Base-by-base conservation (phyloP, 2,888 invertebrate species). In the Andrena haemorrhoa region DNA sequence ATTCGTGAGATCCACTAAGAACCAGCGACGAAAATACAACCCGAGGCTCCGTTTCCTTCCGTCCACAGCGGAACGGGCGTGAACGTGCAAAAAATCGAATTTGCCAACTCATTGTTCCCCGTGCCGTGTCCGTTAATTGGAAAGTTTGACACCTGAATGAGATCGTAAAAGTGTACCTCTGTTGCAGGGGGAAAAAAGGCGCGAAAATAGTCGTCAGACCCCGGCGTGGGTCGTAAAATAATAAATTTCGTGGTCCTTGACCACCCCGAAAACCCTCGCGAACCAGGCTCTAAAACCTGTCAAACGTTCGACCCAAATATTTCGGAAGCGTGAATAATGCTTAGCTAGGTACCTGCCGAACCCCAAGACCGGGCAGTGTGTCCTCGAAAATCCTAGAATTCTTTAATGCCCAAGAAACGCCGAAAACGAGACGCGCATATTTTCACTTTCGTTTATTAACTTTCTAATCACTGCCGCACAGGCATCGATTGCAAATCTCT, bases 61-160 rank as follows among this genome's bases (percentile, higher is more conserved):
- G 72, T 73, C 58, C 78, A 33, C 58, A 35, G 49, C 47, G 23
- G 72, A 78, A 77, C 78, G 68, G 56, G 49, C 80, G 68, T 80
- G 80, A 80, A 73, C 78, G 63, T 68, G 80, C 78, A 80, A 72
- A 80, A 80, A 49, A 53, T 64, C 72, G 78, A 72, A 68, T 72
- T 47, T 20, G 71, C 49, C 70, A 35, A 82, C 79, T 79, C 79
- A 79, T 75, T 79, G 82, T 80, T 82, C 75, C 75, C 47, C 51
- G 73, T 35, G 53, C 58, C 61, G 70, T 61, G 64, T 81, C 72
- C 77, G 74, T 78, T 82, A 76, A 80, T 83, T 81, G 83, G 81
- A 81, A 81, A 81, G 81, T 81, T 81, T 75, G 81, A 81, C 83
- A 83, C 76, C 83, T 76, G 71, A 74, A 77, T 70, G 75, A 76